Percentiles rank a stretch among this genome's conserved stretches.
These are phyloP conservation scores for Eupristina koningsbergeri DNA, from an alignment of 1,140 invertebrate species.

Conservation along the genomic window DNA sequence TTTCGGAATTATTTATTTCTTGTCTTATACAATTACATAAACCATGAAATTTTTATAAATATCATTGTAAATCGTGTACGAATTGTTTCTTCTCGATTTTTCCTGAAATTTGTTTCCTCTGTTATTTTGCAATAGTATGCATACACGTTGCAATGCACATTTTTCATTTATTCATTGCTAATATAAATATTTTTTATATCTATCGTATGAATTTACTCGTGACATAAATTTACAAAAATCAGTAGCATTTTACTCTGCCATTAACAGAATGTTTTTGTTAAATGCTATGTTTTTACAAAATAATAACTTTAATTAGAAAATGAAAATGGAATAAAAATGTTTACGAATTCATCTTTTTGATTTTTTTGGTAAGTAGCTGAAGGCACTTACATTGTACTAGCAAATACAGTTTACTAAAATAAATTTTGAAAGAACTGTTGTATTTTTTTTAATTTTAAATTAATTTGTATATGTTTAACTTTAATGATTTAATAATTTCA, in stretches of 20 bases:
- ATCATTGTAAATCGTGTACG: not conserved
- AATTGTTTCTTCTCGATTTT: constrained; percentile 16
- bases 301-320: constrained; percentile 29
- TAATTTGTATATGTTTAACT: not conserved
- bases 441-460: not conserved
- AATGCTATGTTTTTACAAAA: constrained; percentile 9
- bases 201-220: not conserved
- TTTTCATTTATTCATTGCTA: not conserved
- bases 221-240: constrained; percentile 37
- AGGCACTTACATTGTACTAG: not conserved
- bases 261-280: not conserved
- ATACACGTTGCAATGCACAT: not conserved
- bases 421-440: not conserved
- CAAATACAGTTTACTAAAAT: not conserved
- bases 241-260: constrained; percentile 13
- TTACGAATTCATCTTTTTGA: constrained; percentile 31
- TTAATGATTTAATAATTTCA: not conserved
- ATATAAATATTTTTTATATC: not conserved
- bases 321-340: constrained; percentile 17
- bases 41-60: not conserved
- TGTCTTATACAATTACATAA: not conserved
- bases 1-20: not conserved
- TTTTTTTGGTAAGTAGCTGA: constrained; percentile 48
- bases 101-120: not conserved
- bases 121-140: not conserved